phyloP scores from a whole-genome alignment of 2,113 vertebrate genomes.

The Aplodontia rufa region DNA sequence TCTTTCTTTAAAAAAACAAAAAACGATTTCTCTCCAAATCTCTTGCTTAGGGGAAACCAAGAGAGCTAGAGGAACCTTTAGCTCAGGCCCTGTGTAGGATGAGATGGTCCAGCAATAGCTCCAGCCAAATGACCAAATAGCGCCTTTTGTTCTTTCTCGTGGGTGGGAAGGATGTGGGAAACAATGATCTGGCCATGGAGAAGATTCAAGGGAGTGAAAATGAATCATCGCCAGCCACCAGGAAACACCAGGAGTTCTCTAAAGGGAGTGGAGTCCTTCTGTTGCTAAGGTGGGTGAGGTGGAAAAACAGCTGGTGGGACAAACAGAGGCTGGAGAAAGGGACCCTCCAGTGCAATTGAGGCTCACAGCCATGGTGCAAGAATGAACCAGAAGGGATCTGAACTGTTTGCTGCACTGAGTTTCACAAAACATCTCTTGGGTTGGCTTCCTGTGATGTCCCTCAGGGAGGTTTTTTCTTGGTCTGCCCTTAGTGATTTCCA shows the following conservation, averaged over 20 bases:
- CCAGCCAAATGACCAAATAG: neutral
- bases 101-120: neutral
- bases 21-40: no score
- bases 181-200: constrained; percentile 54
- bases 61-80: neutral
- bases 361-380: neutral
- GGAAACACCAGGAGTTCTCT: constrained; percentile 62
- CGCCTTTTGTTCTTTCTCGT: constrained; percentile 57
- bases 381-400: neutral
- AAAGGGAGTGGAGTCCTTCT: neutral
- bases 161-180: constrained; percentile 58
- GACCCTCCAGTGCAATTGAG: neutral
- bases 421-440: neutral
- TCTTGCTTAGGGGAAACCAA: neutral
- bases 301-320: neutral
- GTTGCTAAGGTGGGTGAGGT: neutral
- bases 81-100: neutral
- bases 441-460: neutral
- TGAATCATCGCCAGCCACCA: constrained; percentile 48
- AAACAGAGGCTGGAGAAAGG: neutral
- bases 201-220: constrained; percentile 50
- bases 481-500: neutral
- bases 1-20: no score
- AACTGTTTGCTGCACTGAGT: neutral
- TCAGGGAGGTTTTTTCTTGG: neutral